Evolutionary conservation across 2,888 invertebrate genomes (phyloP).

Genomic region (Latrodectus hesperus): DNA sequence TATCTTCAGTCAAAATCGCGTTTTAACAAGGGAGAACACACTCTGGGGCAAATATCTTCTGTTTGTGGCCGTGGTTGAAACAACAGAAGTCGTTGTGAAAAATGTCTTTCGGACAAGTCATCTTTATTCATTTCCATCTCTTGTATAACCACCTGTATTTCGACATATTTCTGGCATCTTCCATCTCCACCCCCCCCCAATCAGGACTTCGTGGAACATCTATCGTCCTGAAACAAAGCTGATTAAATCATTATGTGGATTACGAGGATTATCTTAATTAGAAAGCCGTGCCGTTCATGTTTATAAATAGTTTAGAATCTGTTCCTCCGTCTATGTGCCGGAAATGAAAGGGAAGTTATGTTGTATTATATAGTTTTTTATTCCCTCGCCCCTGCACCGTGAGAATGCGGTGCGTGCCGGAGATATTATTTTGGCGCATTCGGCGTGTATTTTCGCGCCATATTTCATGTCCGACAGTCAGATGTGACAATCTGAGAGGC

Average conservation of each 20-base stretch:
- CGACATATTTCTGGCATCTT: background rate
- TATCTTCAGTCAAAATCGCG: too few relatives aligned
- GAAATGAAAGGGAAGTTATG: constrained; percentile 2
- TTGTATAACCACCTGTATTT: background rate
- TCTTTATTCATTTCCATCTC: background rate
- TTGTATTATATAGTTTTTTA: background rate
- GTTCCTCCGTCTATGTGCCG: background rate
- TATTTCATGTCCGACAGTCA: constrained; percentile 42
- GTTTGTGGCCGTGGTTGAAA: too few relatives aligned
- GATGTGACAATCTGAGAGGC: constrained; percentile 15
- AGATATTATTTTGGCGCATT: constrained; percentile 18
- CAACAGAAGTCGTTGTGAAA: too few relatives aligned
- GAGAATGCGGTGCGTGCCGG: constrained; percentile 34
- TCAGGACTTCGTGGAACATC: background rate
- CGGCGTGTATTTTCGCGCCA: constrained; percentile 45
- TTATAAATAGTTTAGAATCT: background rate
- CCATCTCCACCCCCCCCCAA: background rate
- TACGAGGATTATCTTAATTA: constrained; percentile 3
- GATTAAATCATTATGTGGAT: constrained; percentile 9
- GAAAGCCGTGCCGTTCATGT: background rate
- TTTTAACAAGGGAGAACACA: too few relatives aligned
- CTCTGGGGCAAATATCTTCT: too few relatives aligned
- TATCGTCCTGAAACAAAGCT: background rate
- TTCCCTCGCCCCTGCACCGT: background rate
- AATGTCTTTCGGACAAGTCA: too few relatives aligned